Evolutionary conservation across 2,797 vertebrate species (phyloP).

Genomic region (Alca torda): DNA sequence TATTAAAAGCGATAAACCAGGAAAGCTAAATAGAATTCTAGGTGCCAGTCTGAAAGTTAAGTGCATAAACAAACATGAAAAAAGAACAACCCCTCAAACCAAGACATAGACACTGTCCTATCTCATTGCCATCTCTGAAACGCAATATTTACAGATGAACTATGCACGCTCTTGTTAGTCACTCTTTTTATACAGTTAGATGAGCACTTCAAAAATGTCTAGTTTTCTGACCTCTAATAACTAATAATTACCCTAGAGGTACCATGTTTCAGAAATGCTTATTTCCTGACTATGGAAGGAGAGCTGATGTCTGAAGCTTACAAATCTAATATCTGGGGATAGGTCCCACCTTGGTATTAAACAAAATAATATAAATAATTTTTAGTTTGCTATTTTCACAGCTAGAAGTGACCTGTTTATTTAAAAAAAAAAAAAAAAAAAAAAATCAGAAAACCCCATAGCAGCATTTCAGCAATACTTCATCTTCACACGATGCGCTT

Average conservation of each 20-base stretch:
- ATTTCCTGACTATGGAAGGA: neutral
- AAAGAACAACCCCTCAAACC: accelerated
- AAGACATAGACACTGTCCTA: neutral
- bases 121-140: neutral
- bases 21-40: neutral
- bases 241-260: neutral
- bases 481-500: neutral
- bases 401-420: neutral
- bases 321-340: neutral
- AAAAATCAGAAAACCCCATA: neutral
- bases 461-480: neutral
- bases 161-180: neutral
- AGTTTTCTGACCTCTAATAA: neutral
- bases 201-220: neutral
- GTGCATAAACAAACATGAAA: no score
- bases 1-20: neutral
- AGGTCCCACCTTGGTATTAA: neutral
- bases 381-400: neutral
- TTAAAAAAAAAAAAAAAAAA: neutral
- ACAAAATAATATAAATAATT: neutral
- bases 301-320: neutral
- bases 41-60: neutral
- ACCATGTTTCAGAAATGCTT: neutral
- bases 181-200: neutral
- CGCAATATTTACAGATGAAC: neutral